Base-by-base conservation (phyloP, 2,797 vertebrate genomes). In the Ctenopoma multispine region DNA sequence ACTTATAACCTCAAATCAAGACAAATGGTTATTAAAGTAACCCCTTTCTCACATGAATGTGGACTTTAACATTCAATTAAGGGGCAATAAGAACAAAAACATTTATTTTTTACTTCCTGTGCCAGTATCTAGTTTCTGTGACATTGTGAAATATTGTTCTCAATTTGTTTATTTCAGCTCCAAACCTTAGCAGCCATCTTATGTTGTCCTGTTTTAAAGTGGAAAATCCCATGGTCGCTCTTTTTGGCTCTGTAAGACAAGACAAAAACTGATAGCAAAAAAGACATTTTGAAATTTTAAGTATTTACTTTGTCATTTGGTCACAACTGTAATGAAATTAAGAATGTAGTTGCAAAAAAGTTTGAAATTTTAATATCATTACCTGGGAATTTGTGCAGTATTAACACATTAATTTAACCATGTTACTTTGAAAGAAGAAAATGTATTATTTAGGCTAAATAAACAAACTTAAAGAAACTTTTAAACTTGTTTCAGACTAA, bases 161-260 rank as follows among this genome's bases (percentile, higher is more conserved):
- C 48, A 60, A 5, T 31, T 1, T 18, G 7, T 43, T 48, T 0
- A 49, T 29, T 49, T 38, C 13, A 46, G 7, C 23, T 21, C 54
- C 49, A 17, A 81, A 97, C 96, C 96, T 97, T 97, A 64, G 93
- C 82, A 1, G 91, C 93, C 75, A 96, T 94, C 86, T 97, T 97
- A 7, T 96, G 95, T 67, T 94, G 85, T 62, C 95, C 96, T 62
- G 93, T 84, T 69, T 96, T 95, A 55, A 96, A 96, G 75, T 96
- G 94, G 71, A 97, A 97, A 81, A 97, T 94, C 15, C 96, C 94
- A 29, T 96, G 94, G 70, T 97, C 96, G 0, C 90, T 96, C 85
- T 92, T 96, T 44, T 90, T 94, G 40, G 95, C 90, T 81, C 96
- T 97, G 83, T n/a, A 72, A 74, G 0, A 59, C 29, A 77, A 46